Conservation (phyloP, 2,113 vertebrate species). For the Caretta caretta region DNA sequence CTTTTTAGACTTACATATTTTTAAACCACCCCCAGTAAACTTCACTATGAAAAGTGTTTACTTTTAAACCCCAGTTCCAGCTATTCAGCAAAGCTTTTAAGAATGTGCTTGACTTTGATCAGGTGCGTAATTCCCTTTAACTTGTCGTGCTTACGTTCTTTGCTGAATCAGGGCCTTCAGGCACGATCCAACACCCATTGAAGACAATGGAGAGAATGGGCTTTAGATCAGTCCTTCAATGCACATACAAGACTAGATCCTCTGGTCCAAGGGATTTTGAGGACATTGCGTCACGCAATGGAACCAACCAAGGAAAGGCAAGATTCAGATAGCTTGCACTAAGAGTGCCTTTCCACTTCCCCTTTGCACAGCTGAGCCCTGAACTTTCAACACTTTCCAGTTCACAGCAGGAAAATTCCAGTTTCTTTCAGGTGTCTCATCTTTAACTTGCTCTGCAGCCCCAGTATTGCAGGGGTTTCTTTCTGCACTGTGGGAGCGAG, state of each 20-base stretch:
- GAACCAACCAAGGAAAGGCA: background rate
- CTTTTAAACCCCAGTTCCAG: background rate
- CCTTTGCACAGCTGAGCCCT: fast-evolving
- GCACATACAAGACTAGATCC: background rate
- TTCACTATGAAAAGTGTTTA: background rate
- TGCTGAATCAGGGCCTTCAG: slow-evolving; percentile 23
- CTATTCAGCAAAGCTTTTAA: background rate
- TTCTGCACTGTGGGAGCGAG: background rate
- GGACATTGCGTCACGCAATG: background rate
- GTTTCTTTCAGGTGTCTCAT: background rate
- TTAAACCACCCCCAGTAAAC: background rate
- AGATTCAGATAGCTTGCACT: background rate
- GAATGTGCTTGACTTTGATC: background rate
- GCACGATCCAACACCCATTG: slow-evolving; percentile 4
- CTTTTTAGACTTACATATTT: background rate
- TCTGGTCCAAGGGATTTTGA: slow-evolving; percentile 28
- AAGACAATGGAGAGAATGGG: slow-evolving; percentile 62
- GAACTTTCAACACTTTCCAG: background rate
- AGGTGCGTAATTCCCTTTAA: slow-evolving; percentile 16
- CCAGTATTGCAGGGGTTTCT: background rate
- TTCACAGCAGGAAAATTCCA: background rate
- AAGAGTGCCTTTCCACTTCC: fast-evolving
- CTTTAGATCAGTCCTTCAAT: background rate
- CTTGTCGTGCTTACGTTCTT: background rate
- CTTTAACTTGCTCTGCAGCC: background rate